phyloP scores from a whole-genome alignment of 2,797 vertebrate species.

The Manis pentadactyla region DNA sequence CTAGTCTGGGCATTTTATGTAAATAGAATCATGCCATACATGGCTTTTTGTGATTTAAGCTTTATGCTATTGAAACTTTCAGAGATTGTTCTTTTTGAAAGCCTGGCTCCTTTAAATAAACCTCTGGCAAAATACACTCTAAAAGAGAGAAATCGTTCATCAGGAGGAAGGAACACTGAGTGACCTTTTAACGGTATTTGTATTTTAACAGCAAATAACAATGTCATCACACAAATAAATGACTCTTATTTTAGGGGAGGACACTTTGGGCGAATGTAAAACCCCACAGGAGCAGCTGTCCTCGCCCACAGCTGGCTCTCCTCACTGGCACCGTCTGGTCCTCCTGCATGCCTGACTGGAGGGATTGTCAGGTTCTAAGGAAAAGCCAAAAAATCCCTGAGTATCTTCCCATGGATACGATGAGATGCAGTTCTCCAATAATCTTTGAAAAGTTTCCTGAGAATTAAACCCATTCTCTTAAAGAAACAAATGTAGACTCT shows the following conservation, averaged over 20 bases:
- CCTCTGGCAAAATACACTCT: not conserved
- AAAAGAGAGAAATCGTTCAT: slow-evolving; percentile 43
- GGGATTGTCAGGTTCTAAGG: not conserved
- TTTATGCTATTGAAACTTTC: not conserved
- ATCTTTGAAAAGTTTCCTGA: not conserved
- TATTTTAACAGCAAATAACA: slow-evolving; percentile 43
- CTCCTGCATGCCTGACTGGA: not conserved
- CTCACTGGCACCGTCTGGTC: not conserved
- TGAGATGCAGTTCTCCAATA: not conserved
- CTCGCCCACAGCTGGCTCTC: not conserved
- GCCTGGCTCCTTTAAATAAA: slow-evolving; percentile 63
- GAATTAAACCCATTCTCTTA: not conserved
- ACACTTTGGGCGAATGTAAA: not conserved
- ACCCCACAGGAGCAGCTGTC: not conserved
- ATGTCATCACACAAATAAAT: not conserved
- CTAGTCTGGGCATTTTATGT: not conserved
- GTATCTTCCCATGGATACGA: not conserved
- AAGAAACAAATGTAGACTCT: not conserved
- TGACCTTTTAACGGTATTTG: slow-evolving; percentile 52
- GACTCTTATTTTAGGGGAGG: not conserved
- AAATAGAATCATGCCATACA: not conserved
- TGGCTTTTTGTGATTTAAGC: not conserved
- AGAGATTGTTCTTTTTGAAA: slow-evolving; percentile 44
- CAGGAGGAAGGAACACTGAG: not conserved
- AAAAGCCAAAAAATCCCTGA: not conserved